Conservation (phyloP, 2,797 vertebrate species). For the Clarias laeviceps region DNA sequence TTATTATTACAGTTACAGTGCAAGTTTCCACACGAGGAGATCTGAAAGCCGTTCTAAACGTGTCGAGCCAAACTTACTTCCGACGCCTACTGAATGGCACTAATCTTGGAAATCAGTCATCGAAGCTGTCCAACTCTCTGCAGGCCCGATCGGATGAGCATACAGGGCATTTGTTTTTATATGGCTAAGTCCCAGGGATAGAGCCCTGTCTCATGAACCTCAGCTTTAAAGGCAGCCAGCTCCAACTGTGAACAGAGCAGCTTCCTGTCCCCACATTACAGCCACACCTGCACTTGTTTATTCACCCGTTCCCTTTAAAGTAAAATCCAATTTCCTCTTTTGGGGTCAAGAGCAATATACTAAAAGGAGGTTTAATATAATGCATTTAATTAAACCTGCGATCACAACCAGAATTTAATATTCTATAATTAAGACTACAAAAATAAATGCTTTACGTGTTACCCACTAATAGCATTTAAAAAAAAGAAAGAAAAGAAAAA, state of each 20-base stretch:
- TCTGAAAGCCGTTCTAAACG: slow-evolving; percentile 59
- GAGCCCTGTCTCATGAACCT: slow-evolving; percentile 37
- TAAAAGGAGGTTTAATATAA: background rate
- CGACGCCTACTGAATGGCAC: slow-evolving; percentile 62
- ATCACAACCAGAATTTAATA: background rate
- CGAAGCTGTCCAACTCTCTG: slow-evolving; percentile 39
- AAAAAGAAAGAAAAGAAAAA: background rate
- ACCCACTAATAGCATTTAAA: background rate
- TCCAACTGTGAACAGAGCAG: slow-evolving; percentile 57
- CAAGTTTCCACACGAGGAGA: slow-evolving; percentile 65
- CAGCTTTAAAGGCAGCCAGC: slow-evolving; percentile 45
- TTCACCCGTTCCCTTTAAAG: slow-evolving; percentile 31
- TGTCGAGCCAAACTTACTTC: slow-evolving; percentile 58
- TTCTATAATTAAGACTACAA: background rate
- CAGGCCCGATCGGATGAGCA: slow-evolving; percentile 46
- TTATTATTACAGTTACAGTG: slow-evolving; percentile 56
- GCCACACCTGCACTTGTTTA: slow-evolving; percentile 58
- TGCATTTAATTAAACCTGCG: background rate
- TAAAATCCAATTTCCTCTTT: slow-evolving; percentile 49
- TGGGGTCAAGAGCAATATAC: background rate
- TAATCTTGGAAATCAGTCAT: slow-evolving; percentile 66
- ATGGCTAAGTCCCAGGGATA: slow-evolving; percentile 59
- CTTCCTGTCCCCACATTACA: slow-evolving; percentile 71
- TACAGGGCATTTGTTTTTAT: slow-evolving; percentile 64
- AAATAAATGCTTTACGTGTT: background rate